Conservation (phyloP, 2,113 vertebrate species). For the Rhinoderma darwinii region DNA sequence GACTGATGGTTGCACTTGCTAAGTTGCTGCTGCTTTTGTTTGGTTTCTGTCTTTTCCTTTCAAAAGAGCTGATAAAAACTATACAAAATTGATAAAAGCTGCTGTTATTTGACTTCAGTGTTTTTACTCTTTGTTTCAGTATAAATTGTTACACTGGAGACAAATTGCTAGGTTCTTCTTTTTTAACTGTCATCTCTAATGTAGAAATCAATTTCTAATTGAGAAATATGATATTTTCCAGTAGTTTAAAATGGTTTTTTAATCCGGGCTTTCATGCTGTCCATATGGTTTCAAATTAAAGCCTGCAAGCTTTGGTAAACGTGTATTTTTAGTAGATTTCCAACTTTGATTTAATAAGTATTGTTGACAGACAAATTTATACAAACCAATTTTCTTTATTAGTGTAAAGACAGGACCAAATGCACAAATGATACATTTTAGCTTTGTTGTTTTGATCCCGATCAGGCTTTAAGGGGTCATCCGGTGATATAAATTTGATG, state of each 20-base stretch:
- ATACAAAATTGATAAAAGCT: not conserved
- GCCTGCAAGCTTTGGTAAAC: not conserved
- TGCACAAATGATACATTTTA: not conserved
- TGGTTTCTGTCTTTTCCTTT: too few relatives aligned
- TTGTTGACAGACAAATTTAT: not conserved
- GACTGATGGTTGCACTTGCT: too few relatives aligned
- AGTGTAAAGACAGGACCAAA: not conserved
- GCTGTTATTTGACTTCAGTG: not conserved
- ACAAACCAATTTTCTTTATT: not conserved
- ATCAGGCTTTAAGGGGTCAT: too few relatives aligned
- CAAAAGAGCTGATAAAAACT: not conserved
- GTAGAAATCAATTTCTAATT: slow-evolving; percentile 21
- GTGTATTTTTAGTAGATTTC: not conserved
- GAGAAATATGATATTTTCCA: not conserved
- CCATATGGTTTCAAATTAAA: slow-evolving; percentile 18
- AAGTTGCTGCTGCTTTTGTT: too few relatives aligned
- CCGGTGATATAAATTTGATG: too few relatives aligned
- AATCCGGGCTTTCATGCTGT: not conserved
- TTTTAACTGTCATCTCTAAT: slow-evolving; percentile 16
- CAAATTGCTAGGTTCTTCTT: not conserved
- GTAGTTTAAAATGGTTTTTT: slow-evolving; percentile 14
- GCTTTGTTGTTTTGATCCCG: not conserved
- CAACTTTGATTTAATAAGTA: not conserved
- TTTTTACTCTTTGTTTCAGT: not conserved
- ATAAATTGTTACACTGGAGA: not conserved